Percentiles rank a stretch among this genome's conserved stretches.
phyloP scores from a whole-genome alignment of 2,888 invertebrate genomes.

The Cataglyphis altisquamis region DNA sequence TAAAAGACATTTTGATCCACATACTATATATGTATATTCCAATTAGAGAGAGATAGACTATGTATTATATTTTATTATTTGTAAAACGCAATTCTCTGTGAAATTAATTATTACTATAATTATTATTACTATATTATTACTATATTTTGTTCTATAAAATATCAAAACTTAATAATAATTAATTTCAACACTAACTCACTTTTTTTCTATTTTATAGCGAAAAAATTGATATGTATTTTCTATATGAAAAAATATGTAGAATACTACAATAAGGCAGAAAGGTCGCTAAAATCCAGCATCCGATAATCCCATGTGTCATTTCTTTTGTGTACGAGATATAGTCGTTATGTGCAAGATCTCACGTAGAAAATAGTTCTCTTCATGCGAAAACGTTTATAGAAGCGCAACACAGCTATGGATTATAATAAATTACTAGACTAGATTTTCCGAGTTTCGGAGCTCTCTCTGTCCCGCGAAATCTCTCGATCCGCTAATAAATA shows the following conservation, averaged over 20 bases:
- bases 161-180: background rate
- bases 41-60: no score
- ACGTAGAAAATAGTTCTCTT: constrained; percentile 45
- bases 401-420: constrained; percentile 16
- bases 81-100: background rate
- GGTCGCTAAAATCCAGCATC: constrained; percentile 26
- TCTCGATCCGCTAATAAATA: constrained; percentile 32
- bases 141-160: background rate
- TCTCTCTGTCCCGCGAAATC: constrained; percentile 33
- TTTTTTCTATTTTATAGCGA: background rate
- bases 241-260: background rate
- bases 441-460: constrained; percentile 48
- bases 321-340: constrained; percentile 1
- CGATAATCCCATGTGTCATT: constrained; percentile 4
- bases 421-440: constrained; percentile 60
- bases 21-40: background rate
- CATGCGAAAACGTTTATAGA: constrained; percentile 9
- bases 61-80: background rate
- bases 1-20: background rate
- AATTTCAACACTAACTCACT: background rate
- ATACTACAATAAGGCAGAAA: background rate
- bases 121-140: background rate
- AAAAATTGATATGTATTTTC: background rate
- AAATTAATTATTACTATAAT: background rate
- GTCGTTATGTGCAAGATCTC: constrained; percentile 7